These are phyloP conservation scores for Porphyrio hochstetteri DNA, from an alignment of 2,113 vertebrate genomes.

Conservation along the genomic window DNA sequence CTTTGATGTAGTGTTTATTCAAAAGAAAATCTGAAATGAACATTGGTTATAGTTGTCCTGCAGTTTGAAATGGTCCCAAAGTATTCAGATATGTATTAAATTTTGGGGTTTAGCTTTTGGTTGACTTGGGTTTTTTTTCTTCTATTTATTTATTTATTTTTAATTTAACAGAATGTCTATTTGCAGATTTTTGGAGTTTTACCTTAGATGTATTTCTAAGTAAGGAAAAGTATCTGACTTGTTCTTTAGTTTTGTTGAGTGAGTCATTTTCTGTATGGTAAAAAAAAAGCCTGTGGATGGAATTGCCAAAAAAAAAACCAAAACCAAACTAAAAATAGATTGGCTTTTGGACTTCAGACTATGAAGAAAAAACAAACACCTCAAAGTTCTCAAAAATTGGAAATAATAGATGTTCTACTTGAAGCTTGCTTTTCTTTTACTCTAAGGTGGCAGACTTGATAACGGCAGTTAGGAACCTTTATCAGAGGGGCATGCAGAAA, in stretches of 20 bases:
- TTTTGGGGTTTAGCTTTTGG: neutral
- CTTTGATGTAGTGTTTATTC: neutral
- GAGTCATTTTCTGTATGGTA: neutral
- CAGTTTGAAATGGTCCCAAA: neutral
- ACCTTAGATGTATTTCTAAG: neutral
- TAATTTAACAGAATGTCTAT: neutral
- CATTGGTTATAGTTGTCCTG: neutral
- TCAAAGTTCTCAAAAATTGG: neutral
- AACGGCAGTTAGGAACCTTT: neutral
- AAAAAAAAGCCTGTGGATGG: neutral
- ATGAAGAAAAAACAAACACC: neutral
- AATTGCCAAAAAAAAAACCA: too few species aligned
- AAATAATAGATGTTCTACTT: neutral
- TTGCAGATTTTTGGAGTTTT: neutral
- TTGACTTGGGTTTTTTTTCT: neutral
- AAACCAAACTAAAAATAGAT: neutral
- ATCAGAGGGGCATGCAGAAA: neutral
- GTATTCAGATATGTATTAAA: neutral
- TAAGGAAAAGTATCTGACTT: neutral
- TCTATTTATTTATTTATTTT: neutral
- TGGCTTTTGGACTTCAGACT: neutral
- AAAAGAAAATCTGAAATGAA: neutral
- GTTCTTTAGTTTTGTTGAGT: neutral
- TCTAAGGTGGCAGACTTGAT: neutral
- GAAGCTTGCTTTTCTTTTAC: neutral